Evolutionary conservation across 2,797 vertebrate genomes (phyloP).

Genomic region (Pseudotriccus pelzelni): DNA sequence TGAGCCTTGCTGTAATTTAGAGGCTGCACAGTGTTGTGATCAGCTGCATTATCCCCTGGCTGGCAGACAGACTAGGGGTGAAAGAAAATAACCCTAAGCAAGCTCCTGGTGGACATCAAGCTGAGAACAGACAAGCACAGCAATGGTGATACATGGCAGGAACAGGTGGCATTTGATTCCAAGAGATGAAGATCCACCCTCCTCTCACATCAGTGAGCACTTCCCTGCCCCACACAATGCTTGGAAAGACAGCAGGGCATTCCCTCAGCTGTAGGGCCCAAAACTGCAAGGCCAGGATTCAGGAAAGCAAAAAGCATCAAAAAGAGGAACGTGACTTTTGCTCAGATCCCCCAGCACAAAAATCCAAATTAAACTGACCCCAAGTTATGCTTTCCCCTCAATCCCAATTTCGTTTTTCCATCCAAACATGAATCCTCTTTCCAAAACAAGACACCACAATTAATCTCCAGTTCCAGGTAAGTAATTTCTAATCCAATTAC

Average conservation of each 20-base stretch:
- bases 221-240: neutral
- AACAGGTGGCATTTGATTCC: rapidly evolving
- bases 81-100: neutral
- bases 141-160: neutral
- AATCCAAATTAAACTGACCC: neutral
- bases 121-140: neutral
- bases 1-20: neutral
- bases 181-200: neutral
- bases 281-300: neutral
- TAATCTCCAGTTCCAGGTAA: neutral
- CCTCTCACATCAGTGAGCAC: neutral
- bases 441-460: neutral
- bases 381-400: neutral
- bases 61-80: neutral
- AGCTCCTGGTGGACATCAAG: neutral
- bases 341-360: neutral
- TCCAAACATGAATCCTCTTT: neutral
- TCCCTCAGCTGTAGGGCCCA: neutral
- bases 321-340: neutral
- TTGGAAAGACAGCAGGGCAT: neutral
- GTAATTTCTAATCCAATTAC: neutral
- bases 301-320: neutral
- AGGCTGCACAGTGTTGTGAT: neutral
- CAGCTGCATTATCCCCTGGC: neutral
- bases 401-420: neutral